phyloP scores from a whole-genome alignment of 2,113 vertebrate species.

The Hippolais icterina region DNA sequence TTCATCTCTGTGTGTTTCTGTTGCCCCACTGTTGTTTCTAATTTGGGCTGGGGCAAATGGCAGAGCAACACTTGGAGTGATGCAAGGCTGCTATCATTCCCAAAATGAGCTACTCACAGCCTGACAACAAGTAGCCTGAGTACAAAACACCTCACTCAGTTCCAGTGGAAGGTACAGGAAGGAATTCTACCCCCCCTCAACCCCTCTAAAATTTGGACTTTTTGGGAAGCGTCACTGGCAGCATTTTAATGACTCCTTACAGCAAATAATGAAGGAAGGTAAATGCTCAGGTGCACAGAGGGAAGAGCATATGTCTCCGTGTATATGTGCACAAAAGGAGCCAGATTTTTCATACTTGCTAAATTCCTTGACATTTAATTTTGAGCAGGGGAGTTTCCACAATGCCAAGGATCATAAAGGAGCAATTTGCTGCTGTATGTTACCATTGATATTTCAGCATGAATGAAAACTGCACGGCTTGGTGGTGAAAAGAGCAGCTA shows the following conservation, averaged over 20 bases:
- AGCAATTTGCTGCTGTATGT: slow-evolving; percentile 52
- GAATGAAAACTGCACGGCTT: slow-evolving; percentile 47
- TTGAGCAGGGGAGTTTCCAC: slow-evolving; percentile 26
- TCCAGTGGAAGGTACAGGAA: background rate
- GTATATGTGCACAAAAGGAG: background rate
- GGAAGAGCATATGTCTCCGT: background rate
- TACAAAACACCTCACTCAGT: background rate
- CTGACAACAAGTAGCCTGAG: background rate
- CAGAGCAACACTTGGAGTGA: background rate
- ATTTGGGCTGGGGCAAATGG: background rate
- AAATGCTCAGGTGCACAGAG: background rate
- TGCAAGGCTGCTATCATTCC: background rate
- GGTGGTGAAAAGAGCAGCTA: slow-evolving; percentile 35
- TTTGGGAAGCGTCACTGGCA: background rate
- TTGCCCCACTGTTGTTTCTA: background rate
- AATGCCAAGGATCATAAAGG: slow-evolving; percentile 57
- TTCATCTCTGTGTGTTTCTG: background rate
- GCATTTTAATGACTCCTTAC: background rate
- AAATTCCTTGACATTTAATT: slow-evolving; percentile 57
- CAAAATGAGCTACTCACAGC: background rate
- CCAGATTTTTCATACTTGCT: slow-evolving; percentile 14
- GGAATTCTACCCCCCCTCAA: background rate
- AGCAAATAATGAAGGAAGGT: background rate
- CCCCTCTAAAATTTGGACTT: background rate
- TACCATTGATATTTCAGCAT: slow-evolving; percentile 56